phyloP scores from a whole-genome alignment of 2,113 vertebrate species.

The Zapus hudsonius region DNA sequence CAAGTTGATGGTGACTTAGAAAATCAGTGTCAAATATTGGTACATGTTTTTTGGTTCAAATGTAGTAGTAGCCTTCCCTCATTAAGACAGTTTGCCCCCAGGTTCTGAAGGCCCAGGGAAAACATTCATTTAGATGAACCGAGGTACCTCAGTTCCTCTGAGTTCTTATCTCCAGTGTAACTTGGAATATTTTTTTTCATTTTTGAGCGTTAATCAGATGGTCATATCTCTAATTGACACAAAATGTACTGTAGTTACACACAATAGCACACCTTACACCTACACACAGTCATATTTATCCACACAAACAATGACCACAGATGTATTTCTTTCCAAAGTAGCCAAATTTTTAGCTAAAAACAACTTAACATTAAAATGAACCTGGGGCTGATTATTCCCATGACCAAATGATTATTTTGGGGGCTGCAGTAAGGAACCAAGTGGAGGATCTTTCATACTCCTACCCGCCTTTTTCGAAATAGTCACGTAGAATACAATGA shows the following conservation, averaged over 20 bases:
- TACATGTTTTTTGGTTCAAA: not conserved
- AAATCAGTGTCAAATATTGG: conserved; percentile 5
- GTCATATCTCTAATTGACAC: not conserved
- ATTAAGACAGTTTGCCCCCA: not conserved
- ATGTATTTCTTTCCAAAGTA: not conserved
- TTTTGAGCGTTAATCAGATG: not conserved
- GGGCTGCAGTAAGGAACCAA: not conserved
- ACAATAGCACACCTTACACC: not conserved
- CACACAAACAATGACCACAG: not conserved
- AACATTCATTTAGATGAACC: not conserved
- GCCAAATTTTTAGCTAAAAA: conserved; percentile 8
- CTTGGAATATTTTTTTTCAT: not conserved
- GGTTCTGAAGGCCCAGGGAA: not conserved
- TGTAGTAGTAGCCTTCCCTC: too few relatives aligned
- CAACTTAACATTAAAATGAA: not conserved
- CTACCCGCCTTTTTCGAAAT: too few relatives aligned
- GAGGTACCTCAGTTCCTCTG: not conserved
- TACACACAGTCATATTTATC: not conserved
- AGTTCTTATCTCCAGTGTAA: not conserved
- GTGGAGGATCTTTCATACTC: not conserved
- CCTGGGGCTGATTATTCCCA: not conserved
- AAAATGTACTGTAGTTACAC: not conserved
- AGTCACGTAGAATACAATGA: not conserved
- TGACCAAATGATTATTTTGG: not conserved
- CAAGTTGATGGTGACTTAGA: not conserved